phyloP scores from a whole-genome alignment of 2,113 vertebrate species.

The Cryptotis parvus region DNA sequence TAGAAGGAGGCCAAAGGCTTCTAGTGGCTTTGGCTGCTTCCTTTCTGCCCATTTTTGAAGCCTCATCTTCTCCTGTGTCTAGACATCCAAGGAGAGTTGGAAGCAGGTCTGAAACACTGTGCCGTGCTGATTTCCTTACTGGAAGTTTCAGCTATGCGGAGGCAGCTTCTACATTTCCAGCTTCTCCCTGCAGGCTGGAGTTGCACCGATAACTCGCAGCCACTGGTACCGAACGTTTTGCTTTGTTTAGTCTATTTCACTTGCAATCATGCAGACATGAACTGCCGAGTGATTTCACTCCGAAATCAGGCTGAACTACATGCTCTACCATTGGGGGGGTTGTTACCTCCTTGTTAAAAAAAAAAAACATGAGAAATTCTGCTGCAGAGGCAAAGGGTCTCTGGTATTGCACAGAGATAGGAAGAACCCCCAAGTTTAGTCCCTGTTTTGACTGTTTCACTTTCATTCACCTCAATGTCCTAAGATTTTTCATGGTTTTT shows the following conservation, averaged over 20 bases:
- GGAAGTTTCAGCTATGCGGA: conserved; percentile 70
- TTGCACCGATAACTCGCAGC: conserved; percentile 73
- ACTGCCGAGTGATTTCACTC: conserved; percentile 63
- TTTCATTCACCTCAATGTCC: not conserved
- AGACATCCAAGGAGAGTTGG: conserved; percentile 76
- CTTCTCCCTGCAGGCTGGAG: conserved; percentile 65
- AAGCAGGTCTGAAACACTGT: conserved; percentile 72
- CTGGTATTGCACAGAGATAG: not conserved
- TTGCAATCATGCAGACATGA: conserved; percentile 71
- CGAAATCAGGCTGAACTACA: conserved; percentile 46
- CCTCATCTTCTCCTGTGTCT: conserved; percentile 74
- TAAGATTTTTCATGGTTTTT: not conserved
- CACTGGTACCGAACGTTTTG: conserved; percentile 69
- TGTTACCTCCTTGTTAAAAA: not conserved
- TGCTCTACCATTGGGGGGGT: not conserved
- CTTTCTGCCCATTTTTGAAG: conserved; percentile 72
- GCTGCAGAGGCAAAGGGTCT: not conserved
- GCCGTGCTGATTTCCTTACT: conserved; percentile 68
- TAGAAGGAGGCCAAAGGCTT: conserved; percentile 82
- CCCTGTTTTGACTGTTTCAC: conserved; percentile 2
- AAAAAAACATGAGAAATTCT: conserved; percentile 8
- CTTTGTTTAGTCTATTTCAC: conserved; percentile 79
- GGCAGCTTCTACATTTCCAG: conserved; percentile 50
- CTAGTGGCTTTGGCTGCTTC: conserved; percentile 79
- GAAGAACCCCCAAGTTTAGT: not conserved